Evolutionary conservation across 2,888 invertebrate species (phyloP).

Genomic region (Drosophila tanythrix): DNA sequence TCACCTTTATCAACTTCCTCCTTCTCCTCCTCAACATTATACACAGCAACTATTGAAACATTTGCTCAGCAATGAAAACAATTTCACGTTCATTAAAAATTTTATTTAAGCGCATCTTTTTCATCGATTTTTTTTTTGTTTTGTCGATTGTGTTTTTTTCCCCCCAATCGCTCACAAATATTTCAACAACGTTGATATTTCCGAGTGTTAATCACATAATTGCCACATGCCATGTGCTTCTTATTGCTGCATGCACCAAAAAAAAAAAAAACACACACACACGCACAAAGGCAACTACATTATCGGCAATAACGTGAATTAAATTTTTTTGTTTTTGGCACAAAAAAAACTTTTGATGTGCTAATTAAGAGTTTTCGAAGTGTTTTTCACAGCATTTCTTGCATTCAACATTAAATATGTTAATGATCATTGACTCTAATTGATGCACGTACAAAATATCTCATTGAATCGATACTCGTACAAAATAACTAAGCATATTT

Average conservation of each 20-base stretch:
- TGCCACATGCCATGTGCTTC: constrained; percentile 18
- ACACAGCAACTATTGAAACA: constrained; percentile 51
- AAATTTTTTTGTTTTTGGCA: constrained; percentile 7
- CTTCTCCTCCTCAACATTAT: background rate
- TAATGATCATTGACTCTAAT: constrained; percentile 8
- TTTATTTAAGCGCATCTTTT: constrained; percentile 8
- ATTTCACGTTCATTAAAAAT: constrained; percentile 73
- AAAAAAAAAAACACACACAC: background rate
- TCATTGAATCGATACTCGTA: background rate
- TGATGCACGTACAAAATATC: background rate
- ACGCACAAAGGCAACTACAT: background rate
- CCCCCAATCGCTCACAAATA: constrained; percentile 16
- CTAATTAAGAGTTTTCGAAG: constrained; percentile 15
- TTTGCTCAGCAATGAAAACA: constrained; percentile 61
- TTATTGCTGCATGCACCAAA: constrained; percentile 51
- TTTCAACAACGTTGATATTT: constrained; percentile 25
- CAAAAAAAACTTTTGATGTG: constrained; percentile 3
- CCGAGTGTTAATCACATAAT: constrained; percentile 41
- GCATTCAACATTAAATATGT: constrained; percentile 4
- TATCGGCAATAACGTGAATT: constrained; percentile 27
- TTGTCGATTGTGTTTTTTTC: background rate
- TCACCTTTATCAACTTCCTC: background rate
- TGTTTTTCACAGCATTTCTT: background rate
- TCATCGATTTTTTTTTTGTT: constrained; percentile 10
- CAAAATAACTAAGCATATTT: background rate